A percentile compares a stretch with the other conserved stretches of the same genome.
Evolutionary conservation across 2,797 vertebrate genomes (phyloP).

Genomic region (Bradypodion pumilum): DNA sequence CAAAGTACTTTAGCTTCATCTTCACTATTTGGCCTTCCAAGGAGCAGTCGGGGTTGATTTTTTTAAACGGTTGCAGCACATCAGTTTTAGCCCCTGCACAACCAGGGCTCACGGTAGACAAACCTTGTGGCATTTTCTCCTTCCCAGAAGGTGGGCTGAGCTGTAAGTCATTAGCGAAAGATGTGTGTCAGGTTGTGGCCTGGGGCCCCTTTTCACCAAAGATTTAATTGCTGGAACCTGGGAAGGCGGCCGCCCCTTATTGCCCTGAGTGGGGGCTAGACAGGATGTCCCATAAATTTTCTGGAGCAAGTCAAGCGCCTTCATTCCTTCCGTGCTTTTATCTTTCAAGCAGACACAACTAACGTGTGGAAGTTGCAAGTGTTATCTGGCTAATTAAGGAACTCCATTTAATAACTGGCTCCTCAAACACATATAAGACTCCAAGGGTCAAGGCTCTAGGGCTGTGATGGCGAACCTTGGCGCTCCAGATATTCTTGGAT

Average conservation of each 20-base stretch:
- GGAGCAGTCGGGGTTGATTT: too few relatives aligned
- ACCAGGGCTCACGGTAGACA: too few relatives aligned
- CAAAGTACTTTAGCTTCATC: too few relatives aligned
- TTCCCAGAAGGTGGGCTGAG: background rate
- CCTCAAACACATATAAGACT: background rate
- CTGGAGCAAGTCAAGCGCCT: background rate
- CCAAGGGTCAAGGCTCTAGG: too few relatives aligned
- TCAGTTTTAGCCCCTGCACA: too few relatives aligned
- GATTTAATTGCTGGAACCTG: background rate
- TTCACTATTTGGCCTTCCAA: too few relatives aligned
- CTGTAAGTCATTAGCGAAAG: background rate
- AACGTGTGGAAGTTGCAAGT: background rate
- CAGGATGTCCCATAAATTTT: background rate
- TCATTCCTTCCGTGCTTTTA: background rate
- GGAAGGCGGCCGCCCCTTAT: background rate
- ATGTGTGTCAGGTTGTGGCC: background rate
- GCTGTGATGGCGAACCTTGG: too few relatives aligned
- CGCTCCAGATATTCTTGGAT: too few relatives aligned
- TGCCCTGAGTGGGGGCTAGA: background rate
- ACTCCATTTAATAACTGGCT: background rate
- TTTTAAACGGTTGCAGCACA: too few relatives aligned
- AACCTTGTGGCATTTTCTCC: too few relatives aligned
- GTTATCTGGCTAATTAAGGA: background rate
- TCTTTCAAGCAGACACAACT: background rate
- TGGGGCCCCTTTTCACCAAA: too few relatives aligned